Evolutionary conservation across 2,888 invertebrate genomes (phyloP).

Genomic region (Saturnia japonica): DNA sequence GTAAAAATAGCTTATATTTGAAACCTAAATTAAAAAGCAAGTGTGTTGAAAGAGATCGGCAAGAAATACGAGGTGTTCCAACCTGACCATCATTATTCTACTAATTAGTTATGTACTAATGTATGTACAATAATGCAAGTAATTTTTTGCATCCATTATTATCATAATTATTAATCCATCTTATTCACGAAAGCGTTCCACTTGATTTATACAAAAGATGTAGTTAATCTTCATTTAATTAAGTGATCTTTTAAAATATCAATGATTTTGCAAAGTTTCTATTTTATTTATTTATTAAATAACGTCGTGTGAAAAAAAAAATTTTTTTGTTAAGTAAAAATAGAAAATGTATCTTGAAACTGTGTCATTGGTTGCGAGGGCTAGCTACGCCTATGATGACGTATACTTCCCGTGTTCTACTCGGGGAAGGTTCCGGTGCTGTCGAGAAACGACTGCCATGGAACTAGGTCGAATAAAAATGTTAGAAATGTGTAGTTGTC

Average conservation of each 20-base stretch:
- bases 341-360: not conserved
- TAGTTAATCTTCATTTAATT: too few relatives aligned
- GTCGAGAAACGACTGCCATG: not conserved
- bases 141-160: too few relatives aligned
- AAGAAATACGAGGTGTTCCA: too few relatives aligned
- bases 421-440: not conserved
- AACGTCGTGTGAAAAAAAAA: not conserved
- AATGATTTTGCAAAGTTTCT: not conserved
- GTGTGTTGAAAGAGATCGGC: too few relatives aligned
- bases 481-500: not conserved
- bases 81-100: too few relatives aligned
- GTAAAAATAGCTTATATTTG: too few relatives aligned
- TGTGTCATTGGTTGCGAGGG: conserved; percentile 5
- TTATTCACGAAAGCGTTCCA: too few relatives aligned
- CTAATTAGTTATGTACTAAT: not conserved
- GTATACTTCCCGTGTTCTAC: conserved; percentile 2
- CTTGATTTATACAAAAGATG: too few relatives aligned
- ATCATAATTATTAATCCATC: not conserved
- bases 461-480: conserved; percentile 13
- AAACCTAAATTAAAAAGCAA: too few relatives aligned
- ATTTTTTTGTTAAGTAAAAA: not conserved
- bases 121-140: not conserved
- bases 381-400: conserved; percentile 2
- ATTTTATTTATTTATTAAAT: not conserved
- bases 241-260: not conserved